These are phyloP conservation scores for Pentalonia nigronervosa DNA, from an alignment of 1,140 invertebrate genomes.

Conservation along the genomic window DNA sequence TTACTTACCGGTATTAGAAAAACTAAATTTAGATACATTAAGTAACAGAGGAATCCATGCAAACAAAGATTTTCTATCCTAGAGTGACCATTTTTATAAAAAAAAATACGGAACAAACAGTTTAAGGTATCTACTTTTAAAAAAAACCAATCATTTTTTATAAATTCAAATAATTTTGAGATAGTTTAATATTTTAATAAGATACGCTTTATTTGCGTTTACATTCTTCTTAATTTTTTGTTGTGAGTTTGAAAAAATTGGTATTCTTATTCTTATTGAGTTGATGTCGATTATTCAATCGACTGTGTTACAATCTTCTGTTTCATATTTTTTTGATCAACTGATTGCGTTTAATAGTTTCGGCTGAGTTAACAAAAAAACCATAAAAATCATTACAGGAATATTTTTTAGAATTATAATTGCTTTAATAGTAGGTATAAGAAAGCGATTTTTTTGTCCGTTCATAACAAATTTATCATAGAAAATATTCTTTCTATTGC, in stretches of 20 bases:
- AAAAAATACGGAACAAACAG: background rate
- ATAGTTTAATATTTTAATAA: background rate
- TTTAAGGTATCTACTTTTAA: background rate
- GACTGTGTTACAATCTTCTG: background rate
- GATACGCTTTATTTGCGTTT: background rate
- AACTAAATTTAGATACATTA: too few relatives aligned
- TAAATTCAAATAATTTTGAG: background rate
- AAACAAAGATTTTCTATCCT: too few relatives aligned
- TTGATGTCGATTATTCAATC: background rate
- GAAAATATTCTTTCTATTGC: background rate
- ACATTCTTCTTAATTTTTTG: too few relatives aligned
- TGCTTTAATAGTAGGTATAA: background rate
- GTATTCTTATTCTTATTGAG: background rate
- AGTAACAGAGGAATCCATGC: too few relatives aligned
- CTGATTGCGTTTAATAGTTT: background rate
- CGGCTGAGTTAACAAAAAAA: background rate
- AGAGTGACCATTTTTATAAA: background rate
- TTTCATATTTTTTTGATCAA: background rate
- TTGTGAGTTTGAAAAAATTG: too few relatives aligned
- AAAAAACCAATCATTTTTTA: background rate
- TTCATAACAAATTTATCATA: background rate
- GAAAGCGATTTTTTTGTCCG: background rate
- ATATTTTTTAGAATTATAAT: background rate
- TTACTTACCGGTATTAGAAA: too few relatives aligned
- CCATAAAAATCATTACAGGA: background rate